A percentile compares a stretch with the other conserved stretches of the same genome.
Conservation (phyloP, 2,797 vertebrate species). For the Darevskia nairensis region DNA sequence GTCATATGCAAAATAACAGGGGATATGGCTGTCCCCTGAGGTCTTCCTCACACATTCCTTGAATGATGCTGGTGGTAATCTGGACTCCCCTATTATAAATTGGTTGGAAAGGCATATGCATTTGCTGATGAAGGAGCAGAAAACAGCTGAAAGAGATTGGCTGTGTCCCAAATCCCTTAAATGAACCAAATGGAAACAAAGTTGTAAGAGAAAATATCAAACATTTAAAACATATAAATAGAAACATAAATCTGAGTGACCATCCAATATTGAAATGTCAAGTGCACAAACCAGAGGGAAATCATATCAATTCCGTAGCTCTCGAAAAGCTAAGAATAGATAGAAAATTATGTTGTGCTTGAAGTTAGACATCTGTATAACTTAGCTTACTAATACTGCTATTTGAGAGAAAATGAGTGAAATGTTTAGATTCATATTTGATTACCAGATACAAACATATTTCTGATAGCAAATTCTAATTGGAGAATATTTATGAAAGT, state of each 20-base stretch:
- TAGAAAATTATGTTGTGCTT: not conserved
- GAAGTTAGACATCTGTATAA: not conserved
- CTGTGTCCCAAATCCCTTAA: not conserved
- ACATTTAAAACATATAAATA: slow-evolving; percentile 17
- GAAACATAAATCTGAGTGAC: slow-evolving; percentile 8
- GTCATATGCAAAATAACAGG: not conserved
- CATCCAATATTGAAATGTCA: slow-evolving; percentile 5
- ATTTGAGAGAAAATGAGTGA: not conserved
- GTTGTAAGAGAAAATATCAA: slow-evolving; percentile 17
- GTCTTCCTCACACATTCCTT: not conserved
- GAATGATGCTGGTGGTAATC: not conserved
- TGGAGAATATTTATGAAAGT: not conserved
- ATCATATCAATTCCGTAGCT: not conserved
- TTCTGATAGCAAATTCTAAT: not conserved
- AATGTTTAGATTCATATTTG: not conserved
- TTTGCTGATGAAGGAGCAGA: slow-evolving; percentile 4
- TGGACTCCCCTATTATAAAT: not conserved
- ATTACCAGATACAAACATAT: not conserved
- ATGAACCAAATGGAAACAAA: slow-evolving; percentile 22
- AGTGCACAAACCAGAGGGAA: not conserved
- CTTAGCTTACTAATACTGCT: not conserved
- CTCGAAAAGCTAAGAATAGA: slow-evolving; percentile 1
- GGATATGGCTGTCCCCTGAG: not conserved
- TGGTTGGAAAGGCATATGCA: not conserved
- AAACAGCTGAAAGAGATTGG: not conserved